These are phyloP conservation scores for Crypturellus undulatus DNA, from an alignment of 2,113 vertebrate genomes.

Conservation along the genomic window DNA sequence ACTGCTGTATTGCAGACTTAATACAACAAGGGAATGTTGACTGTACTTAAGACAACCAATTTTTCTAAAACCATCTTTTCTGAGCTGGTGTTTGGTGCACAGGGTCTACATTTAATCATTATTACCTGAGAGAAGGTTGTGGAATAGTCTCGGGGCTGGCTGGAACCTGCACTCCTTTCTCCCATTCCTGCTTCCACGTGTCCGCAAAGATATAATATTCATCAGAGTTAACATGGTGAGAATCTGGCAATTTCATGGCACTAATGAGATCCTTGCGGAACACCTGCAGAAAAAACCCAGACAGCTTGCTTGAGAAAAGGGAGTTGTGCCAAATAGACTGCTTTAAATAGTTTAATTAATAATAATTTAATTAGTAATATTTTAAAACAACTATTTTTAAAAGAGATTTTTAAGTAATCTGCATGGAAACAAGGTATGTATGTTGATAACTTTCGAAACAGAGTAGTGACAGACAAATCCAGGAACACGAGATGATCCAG, in stretches of 20 bases:
- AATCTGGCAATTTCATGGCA: conserved; percentile 98
- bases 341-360: no score
- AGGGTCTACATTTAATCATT: accelerated
- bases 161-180: conserved; percentile 96
- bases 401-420: background rate
- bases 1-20: background rate
- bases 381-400: no score
- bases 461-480: background rate
- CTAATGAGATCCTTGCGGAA: conserved; percentile 99
- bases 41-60: background rate
- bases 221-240: conserved; percentile 91
- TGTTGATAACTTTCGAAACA: background rate
- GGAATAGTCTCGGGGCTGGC: conserved; percentile 92
- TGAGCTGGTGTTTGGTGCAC: accelerated
- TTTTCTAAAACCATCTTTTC: background rate
- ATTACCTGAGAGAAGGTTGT: conserved; percentile 89
- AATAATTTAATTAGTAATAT: no score
- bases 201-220: conserved; percentile 94
- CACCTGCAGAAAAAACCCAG: conserved; percentile 80
- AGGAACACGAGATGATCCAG: background rate
- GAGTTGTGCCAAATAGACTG: accelerated
- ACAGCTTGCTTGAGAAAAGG: background rate
- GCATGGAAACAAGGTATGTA: background rate
- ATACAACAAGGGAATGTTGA: background rate
- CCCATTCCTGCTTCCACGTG: conserved; percentile 98